Evolutionary conservation across 2,888 invertebrate genomes (phyloP).

Genomic region (Philonicus albiceps): DNA sequence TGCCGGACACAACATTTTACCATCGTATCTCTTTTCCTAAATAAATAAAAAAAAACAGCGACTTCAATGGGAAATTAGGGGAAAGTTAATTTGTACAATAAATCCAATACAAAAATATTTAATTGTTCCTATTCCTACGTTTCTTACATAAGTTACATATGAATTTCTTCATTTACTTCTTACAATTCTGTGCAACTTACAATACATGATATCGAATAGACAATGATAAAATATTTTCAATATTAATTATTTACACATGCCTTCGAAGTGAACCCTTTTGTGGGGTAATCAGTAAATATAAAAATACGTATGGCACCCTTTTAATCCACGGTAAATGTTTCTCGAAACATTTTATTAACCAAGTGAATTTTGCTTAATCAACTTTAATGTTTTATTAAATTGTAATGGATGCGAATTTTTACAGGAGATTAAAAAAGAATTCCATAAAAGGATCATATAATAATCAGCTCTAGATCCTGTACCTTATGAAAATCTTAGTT

Average conservation of each 20-base stretch:
- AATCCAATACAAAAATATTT: constrained; percentile 29
- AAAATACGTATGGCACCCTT: constrained; percentile 13
- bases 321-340: constrained; percentile 5
- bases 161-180: neutral
- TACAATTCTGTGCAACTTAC: neutral
- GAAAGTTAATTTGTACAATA: neutral
- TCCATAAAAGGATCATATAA: neutral
- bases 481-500: neutral
- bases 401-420: neutral
- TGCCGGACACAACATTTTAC: neutral
- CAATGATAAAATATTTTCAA: neutral
- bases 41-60: neutral
- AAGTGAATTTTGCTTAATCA: neutral
- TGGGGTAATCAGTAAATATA: neutral
- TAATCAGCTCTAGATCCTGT: neutral
- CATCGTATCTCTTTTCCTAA: neutral
- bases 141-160: neutral
- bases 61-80: neutral
- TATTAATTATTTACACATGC: neutral
- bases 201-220: neutral
- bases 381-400: neutral
- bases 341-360: neutral
- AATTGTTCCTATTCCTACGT: constrained; percentile 4
- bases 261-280: neutral
- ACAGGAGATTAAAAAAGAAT: neutral